Base-by-base conservation (phyloP, 2,888 invertebrate genomes). In the Athalia circularis region DNA sequence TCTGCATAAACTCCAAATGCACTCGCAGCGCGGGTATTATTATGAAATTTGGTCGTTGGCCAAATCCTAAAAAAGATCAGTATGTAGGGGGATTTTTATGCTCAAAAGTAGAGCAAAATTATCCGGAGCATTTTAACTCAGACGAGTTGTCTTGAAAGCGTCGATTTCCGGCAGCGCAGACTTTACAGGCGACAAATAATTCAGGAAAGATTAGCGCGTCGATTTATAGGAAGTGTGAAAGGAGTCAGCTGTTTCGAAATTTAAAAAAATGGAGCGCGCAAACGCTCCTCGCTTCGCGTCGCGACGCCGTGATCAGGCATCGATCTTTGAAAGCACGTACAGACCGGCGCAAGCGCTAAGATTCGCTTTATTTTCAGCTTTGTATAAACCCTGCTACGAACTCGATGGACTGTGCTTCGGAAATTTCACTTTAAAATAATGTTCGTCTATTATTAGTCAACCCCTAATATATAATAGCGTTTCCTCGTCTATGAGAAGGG, bases 401-500 rank as follows among this genome's bases (percentile, higher is more conserved):
- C 52, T 15, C n/a, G 62, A 54, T 65, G 15, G 61, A 68, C 11
- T 6, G 48, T 29, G 52, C 48, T 76, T 62, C 47, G 13, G 43
- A 75, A 54, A 43, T 29, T 45, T 75, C 47, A 11, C 43, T 15
- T n/a, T 15, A 43, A 11, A 54, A 57, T 45, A 59, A 75, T 75
- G 75, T 8, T 9, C 47, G 62, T 45, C 74, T 78, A 78, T 78
- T 78, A 29, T 74, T 78, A 78, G 78, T 74, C 5, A 9, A 54
- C 6, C 64, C 29, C 65, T 75, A 13, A 15, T 29, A 29, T 29
- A 64, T 74, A 65, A 74, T 50, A 78, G 74, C 64, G 48, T 47
- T 65, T 65, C 59, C 52, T 64, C 11, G 65, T 74, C 52, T n/a
- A 4, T 3, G 29, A 59, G 83, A 85, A 11, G 88, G 85, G 62